These are phyloP conservation scores for Microctonus aethiopoides DNA, from an alignment of 2,888 invertebrate species.

Conservation along the genomic window DNA sequence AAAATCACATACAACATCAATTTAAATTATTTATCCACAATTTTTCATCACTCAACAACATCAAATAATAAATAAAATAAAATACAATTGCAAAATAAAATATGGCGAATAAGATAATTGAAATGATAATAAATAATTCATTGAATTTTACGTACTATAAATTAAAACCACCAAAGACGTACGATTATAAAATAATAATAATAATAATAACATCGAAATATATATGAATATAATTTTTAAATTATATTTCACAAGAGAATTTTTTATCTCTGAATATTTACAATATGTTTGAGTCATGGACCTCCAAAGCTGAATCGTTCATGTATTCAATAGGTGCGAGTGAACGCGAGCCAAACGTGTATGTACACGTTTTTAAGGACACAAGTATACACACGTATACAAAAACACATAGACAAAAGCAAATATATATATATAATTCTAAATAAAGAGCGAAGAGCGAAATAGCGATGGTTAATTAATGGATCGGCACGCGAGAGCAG, in stretches of 20 bases:
- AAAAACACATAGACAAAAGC: slow-evolving; percentile 23
- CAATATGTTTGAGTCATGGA: slow-evolving; percentile 18
- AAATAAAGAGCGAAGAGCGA: slow-evolving; percentile 25
- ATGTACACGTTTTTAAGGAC: not conserved
- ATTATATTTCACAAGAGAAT: not conserved
- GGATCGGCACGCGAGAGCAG: slow-evolving; percentile 61
- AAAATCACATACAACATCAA: slow-evolving; percentile 4
- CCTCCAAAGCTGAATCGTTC: not conserved
- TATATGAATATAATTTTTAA: not conserved
- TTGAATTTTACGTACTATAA: not conserved
- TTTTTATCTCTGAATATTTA: no score
- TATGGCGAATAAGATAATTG: slow-evolving; percentile 5
- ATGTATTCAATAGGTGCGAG: slow-evolving; percentile 2
- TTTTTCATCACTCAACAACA: not conserved
- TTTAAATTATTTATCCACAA: slow-evolving; percentile 6
- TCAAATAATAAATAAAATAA: not conserved
- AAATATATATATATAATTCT: slow-evolving; percentile 8
- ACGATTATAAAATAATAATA: not conserved
- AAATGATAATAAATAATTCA: slow-evolving; percentile 4
- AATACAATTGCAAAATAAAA: not conserved
- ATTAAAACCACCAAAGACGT: slow-evolving; percentile 21
- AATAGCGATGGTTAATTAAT: slow-evolving; percentile 60
- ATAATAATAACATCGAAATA: no score
- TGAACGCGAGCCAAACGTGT: not conserved
- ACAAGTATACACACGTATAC: no score